Conservation (phyloP, 2,797 vertebrate species). For the Florisuga fusca region DNA sequence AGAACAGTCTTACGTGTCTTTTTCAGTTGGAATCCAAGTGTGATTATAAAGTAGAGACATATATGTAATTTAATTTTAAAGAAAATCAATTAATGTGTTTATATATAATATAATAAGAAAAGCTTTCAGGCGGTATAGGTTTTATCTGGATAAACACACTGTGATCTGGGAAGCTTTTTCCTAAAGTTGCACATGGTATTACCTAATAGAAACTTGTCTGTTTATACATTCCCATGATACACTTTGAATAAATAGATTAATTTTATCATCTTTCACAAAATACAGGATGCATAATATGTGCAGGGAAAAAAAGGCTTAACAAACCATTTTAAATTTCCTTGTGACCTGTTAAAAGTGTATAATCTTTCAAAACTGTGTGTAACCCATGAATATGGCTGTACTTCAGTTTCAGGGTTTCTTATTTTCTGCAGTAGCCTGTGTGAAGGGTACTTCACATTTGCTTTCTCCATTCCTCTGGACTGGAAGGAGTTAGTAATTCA, state of each 20-base stretch:
- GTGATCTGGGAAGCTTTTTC: neutral
- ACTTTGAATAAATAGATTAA: neutral
- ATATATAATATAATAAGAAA: neutral
- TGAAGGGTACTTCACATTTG: neutral
- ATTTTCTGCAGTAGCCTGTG: neutral
- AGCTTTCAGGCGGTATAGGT: neutral
- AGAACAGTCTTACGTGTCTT: neutral
- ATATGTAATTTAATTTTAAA: neutral
- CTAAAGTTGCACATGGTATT: neutral
- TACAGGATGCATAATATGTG: neutral
- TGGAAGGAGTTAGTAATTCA: neutral
- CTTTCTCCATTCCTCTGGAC: neutral
- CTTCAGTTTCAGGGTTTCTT: neutral
- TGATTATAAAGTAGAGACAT: neutral
- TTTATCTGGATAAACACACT: neutral
- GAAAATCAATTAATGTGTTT: neutral
- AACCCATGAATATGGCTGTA: neutral
- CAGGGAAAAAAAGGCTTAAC: neutral
- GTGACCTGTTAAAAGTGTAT: neutral
- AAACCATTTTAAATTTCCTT: neutral
- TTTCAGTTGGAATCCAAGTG: neutral
- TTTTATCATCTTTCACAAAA: neutral
- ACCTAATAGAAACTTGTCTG: neutral
- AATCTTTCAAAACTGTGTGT: neutral
- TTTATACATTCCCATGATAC: neutral